A percentile compares a stretch with the other conserved stretches of the same genome.
These are phyloP conservation scores for Oceanodroma tethys DNA, from an alignment of 2,113 vertebrate genomes.

Conservation along the genomic window DNA sequence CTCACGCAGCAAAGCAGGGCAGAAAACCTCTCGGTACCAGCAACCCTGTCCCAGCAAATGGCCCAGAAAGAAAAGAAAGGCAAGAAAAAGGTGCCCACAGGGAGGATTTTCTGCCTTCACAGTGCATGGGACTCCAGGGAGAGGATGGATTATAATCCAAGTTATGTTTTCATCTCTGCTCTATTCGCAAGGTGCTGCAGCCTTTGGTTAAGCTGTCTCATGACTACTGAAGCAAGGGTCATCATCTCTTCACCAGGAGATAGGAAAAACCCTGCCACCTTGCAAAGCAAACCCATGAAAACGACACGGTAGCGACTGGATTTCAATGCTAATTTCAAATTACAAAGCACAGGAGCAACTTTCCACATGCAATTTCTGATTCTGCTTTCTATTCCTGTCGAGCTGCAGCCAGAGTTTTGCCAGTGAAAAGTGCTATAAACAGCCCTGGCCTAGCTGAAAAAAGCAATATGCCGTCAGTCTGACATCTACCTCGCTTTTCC, in stretches of 20 bases:
- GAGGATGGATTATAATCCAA: not conserved
- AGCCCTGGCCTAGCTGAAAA: constrained; percentile 78
- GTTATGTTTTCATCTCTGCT: not conserved
- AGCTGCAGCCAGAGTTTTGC: constrained; percentile 69
- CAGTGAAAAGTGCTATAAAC: constrained; percentile 84
- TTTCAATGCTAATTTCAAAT: constrained; percentile 39
- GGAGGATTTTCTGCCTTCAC: not conserved
- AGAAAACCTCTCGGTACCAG: not conserved
- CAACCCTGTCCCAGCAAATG: not conserved
- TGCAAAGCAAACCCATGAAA: not conserved
- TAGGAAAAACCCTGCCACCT: not conserved
- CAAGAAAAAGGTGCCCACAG: not conserved
- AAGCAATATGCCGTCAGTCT: constrained; percentile 83
- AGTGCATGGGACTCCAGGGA: not conserved
- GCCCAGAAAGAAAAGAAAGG: not conserved
- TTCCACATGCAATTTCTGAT: constrained; percentile 67
- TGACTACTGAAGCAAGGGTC: not conserved
- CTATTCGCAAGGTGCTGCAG: not conserved
- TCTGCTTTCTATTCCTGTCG: constrained; percentile 75
- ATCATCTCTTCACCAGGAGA: not conserved
- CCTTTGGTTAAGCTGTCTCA: not conserved
- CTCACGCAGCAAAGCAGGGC: not conserved
- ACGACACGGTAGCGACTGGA: fast-evolving
- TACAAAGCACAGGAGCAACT: constrained; percentile 57
- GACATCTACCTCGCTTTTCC: constrained; percentile 90